Evolutionary conservation across 2,888 invertebrate species (phyloP), one percentile per base, ranked within the genome.

Genomic region (Alviniconcha strummeri): DNA sequence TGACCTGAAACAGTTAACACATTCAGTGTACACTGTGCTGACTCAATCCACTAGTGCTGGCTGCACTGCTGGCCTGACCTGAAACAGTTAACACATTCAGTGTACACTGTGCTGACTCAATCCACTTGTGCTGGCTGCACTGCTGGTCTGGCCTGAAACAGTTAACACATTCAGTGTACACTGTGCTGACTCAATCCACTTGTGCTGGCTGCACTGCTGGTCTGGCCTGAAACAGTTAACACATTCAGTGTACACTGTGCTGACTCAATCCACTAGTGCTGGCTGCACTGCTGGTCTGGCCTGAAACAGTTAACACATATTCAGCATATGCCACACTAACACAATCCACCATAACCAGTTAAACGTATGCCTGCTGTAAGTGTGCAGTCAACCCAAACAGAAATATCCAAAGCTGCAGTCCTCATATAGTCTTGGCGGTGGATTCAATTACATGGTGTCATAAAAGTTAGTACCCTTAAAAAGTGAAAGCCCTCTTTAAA

Each of bases 51-150:
- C 36, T 36, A 36, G 85, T 82, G 85, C 92, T 92, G 7, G 88
- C 87, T n/a, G 86, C 85, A 13, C 74, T 71, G 80, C 89, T 90
- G 13, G 87, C 88, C 84, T 90, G 89, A 79, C 90, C 92, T 92
- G 86, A 54, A 86, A 86, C 67, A 54, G 77, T n/a, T 52, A 9
- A 74, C 52, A 74, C 74, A 74, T 71, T 8, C 71, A 71, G 8
- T 71, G 36, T 36, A 36, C 36, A 3, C 36, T 36, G 36, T 36
- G 36, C 36, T 36, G 36, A 36, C 36, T 3, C 36, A 36, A 36
- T 36, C 36, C 36, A 36, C 3, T 36, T 1, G 85, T 82, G 85
- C 92, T 92, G 7, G 89, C 87, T n/a, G 86, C 85, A 13, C 74
- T 71, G 80, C 89, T 90, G 13, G 87, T 88, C 84, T 90, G 89